Evolutionary conservation across 2,888 invertebrate species (phyloP).

Genomic region (Melinaea marsaeus): DNA sequence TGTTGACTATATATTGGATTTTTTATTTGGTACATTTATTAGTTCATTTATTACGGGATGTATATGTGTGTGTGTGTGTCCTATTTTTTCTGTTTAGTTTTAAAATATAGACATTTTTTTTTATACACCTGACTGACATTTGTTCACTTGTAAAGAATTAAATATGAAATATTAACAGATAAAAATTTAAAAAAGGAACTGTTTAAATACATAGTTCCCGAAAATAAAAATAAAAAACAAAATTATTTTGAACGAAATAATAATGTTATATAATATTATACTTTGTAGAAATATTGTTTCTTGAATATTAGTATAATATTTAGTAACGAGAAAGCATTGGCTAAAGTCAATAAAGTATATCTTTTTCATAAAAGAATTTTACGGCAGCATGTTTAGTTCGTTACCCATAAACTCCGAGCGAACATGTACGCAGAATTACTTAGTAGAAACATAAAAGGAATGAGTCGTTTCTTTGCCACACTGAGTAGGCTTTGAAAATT

Average conservation of each 20-base stretch:
- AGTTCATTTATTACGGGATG: not conserved
- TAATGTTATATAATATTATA: not conserved
- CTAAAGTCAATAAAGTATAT: constrained; percentile 7
- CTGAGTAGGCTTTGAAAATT: constrained; percentile 3
- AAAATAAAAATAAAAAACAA: too few species aligned
- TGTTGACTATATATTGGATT: not conserved
- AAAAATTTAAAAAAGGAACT: too few species aligned
- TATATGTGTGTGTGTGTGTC: not conserved
- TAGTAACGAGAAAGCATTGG: constrained; percentile 2
- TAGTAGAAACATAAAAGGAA: constrained; percentile 14
- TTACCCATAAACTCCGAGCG: constrained; percentile 1
- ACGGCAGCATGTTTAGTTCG: constrained; percentile 20
- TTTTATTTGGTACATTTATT: not conserved
- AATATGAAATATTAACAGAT: too few species aligned
- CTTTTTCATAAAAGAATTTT: constrained; percentile 20
- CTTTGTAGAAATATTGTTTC: not conserved
- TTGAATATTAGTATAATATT: not conserved
- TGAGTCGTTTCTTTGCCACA: constrained; percentile 3
- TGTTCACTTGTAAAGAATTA: too few species aligned
- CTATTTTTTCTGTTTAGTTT: not conserved
- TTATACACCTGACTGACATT: too few species aligned
- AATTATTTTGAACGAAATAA: too few species aligned
- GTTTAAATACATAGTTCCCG: too few species aligned
- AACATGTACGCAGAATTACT: constrained; percentile 21
- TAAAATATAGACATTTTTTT: too few species aligned